Evolutionary conservation across 2,797 vertebrate species (phyloP).

Genomic region (Sebastes nivosus): DNA sequence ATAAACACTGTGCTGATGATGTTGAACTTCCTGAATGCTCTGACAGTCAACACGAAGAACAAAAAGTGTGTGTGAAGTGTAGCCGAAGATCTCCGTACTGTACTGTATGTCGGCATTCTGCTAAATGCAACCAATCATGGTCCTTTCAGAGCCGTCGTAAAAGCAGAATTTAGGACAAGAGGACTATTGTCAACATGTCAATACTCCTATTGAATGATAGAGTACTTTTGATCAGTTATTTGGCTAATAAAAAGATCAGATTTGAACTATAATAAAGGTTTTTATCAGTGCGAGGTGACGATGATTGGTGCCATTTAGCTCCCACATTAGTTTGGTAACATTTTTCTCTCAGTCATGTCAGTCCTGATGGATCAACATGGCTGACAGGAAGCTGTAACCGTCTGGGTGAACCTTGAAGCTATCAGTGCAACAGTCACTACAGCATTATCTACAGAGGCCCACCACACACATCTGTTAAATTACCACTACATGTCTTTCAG

Average conservation of each 20-base stretch:
- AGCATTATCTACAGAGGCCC: constrained; percentile 61
- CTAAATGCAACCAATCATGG: constrained; percentile 69
- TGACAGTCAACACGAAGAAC: constrained; percentile 73
- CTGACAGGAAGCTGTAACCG: constrained; percentile 33
- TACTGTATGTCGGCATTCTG: constrained; percentile 61
- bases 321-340: constrained; percentile 18
- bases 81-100: constrained; percentile 63
- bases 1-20: constrained; percentile 81
- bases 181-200: neutral
- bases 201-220: neutral
- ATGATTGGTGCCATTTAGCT: constrained; percentile 70
- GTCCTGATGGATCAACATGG: neutral
- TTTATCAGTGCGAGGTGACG: neutral
- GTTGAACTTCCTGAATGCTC: constrained; percentile 79
- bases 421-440: constrained; percentile 58
- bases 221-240: constrained; percentile 22
- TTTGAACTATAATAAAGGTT: constrained; percentile 7
- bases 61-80: constrained; percentile 66
- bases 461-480: constrained; percentile 16
- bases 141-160: constrained; percentile 37
- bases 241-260: neutral
- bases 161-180: constrained; percentile 15
- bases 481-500: neutral
- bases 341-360: constrained; percentile 23
- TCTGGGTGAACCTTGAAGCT: constrained; percentile 27